Evolutionary conservation across 2,797 vertebrate genomes (phyloP).

Genomic region (Anas acuta): DNA sequence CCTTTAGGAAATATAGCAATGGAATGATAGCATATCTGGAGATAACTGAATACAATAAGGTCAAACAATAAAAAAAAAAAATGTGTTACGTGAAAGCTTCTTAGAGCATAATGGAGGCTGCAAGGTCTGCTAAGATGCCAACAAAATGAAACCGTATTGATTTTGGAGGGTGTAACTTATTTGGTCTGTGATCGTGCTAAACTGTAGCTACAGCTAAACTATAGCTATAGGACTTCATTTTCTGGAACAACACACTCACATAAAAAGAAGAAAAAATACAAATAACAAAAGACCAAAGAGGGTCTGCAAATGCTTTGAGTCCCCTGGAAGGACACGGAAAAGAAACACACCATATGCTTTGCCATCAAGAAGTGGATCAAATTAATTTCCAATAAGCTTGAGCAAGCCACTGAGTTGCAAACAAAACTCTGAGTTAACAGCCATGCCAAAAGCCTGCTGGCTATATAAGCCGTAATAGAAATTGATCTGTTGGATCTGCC

Average conservation of each 20-base stretch:
- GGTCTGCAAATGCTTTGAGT: neutral
- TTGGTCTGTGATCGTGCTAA: neutral
- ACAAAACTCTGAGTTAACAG: neutral
- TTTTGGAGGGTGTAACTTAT: neutral
- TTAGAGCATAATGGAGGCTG: neutral
- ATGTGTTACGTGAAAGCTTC: neutral
- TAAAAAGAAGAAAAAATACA: neutral
- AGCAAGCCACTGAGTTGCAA: neutral
- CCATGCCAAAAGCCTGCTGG: neutral
- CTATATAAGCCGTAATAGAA: neutral
- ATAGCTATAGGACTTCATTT: neutral
- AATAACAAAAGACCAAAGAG: neutral
- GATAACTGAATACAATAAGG: neutral
- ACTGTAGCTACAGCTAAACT: neutral
- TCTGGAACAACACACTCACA: neutral
- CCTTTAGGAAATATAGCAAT: neutral
- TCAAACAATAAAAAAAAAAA: neutral
- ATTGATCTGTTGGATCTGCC: neutral
- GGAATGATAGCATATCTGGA: neutral
- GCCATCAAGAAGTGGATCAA: neutral
- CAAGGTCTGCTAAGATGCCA: neutral
- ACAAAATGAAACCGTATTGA: constrained; percentile 14
- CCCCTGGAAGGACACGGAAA: neutral
- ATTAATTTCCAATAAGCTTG: neutral
- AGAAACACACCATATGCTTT: neutral